These are phyloP conservation scores for Coptodon rendalli DNA, from an alignment of 2,113 vertebrate species.

Conservation along the genomic window DNA sequence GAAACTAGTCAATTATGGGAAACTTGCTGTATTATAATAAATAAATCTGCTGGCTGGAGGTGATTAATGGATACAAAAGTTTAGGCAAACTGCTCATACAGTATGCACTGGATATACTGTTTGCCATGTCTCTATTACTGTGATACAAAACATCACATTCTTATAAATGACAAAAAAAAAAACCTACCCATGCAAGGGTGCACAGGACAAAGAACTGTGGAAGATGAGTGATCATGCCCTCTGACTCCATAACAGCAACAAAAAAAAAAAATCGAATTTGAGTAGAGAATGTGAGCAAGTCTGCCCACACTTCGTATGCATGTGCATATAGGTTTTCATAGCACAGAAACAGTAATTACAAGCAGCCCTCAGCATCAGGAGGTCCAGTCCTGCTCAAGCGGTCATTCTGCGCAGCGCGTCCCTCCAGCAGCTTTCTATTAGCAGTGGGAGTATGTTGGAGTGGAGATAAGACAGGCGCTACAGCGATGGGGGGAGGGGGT, in stretches of 20 bases:
- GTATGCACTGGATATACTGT: background rate
- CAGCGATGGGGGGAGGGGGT: constrained; percentile 41
- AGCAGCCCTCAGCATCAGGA: constrained; percentile 63
- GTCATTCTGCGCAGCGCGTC: constrained; percentile 77
- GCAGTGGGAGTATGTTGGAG: constrained; percentile 82
- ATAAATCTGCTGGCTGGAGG: background rate
- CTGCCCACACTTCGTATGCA: background rate
- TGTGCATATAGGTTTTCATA: constrained; percentile 28
- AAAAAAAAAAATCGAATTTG: background rate
- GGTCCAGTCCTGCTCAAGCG: constrained; percentile 63
- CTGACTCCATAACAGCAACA: background rate
- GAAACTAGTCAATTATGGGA: background rate
- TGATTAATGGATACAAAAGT: background rate
- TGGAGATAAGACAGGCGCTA: constrained; percentile 81
- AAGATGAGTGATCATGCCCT: background rate
- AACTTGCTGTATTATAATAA: background rate
- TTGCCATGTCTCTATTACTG: background rate
- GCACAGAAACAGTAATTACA: constrained; percentile 74
- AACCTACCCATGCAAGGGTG: background rate
- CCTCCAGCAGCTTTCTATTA: constrained; percentile 84
- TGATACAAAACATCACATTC: background rate
- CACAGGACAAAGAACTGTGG: background rate
- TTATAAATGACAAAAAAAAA: background rate
- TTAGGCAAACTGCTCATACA: background rate
- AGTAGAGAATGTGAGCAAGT: background rate